A percentile compares a stretch with the other conserved stretches of the same genome.
Evolutionary conservation across 2,113 vertebrate genomes (phyloP).

Genomic region (Labrus mixtus): DNA sequence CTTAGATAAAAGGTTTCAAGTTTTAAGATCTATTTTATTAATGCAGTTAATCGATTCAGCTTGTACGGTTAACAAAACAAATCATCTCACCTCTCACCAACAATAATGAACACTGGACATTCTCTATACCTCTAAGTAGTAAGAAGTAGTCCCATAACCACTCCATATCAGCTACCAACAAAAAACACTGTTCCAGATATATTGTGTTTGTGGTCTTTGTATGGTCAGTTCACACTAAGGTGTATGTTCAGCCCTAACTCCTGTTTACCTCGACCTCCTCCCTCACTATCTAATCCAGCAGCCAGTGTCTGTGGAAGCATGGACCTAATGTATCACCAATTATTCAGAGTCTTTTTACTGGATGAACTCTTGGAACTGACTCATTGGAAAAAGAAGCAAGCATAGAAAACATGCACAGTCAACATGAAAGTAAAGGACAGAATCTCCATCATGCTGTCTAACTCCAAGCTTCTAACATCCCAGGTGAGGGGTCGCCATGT

Average conservation of each 20-base stretch:
- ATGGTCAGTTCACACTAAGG: constrained; percentile 46
- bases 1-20: no score
- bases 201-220: constrained; percentile 38
- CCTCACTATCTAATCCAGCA: not conserved
- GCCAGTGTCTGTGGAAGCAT: constrained; percentile 4
- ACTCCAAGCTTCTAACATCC: not conserved
- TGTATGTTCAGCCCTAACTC: constrained; percentile 2
- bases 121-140: not conserved
- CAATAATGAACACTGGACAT: no score
- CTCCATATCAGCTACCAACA: constrained; percentile 1
- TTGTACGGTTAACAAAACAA: no score
- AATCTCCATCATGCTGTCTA: not conserved
- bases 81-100: no score
- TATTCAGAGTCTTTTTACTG: not conserved
- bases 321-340: not conserved
- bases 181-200: not conserved
- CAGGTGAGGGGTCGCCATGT: not conserved
- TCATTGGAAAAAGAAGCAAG: not conserved
- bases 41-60: no score
- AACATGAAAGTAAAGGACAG: not conserved
- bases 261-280: not conserved
- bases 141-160: not conserved
- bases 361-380: not conserved
- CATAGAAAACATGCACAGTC: not conserved
- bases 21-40: no score